A percentile compares a stretch with the other conserved stretches of the same genome.
Conservation (phyloP, 2,797 vertebrate genomes). For the Hippocampus kuda region DNA sequence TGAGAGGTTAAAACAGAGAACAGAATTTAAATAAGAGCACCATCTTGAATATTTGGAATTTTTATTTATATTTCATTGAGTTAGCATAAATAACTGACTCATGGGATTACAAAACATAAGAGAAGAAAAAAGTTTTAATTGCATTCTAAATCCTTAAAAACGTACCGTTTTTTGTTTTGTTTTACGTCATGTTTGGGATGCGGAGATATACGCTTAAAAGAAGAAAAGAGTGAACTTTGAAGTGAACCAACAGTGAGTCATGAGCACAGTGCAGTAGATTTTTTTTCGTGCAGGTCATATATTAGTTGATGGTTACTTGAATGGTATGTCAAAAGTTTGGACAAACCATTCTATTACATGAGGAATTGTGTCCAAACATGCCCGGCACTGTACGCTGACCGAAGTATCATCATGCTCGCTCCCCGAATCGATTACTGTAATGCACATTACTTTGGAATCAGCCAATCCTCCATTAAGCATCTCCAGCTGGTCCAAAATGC, state of each 20-base stretch:
- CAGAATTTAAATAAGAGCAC: slow-evolving; percentile 19
- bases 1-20: slow-evolving; percentile 52
- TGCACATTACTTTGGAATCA: too few species aligned
- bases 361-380: slow-evolving; percentile 5
- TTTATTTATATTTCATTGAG: neutral
- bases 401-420: neutral
- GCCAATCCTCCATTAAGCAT: too few species aligned
- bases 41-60: neutral
- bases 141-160: neutral
- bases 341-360: slow-evolving; percentile 31
- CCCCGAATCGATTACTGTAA: too few species aligned
- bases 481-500: too few species aligned
- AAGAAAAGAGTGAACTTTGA: neutral
- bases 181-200: neutral
- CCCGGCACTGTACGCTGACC: neutral
- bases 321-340: slow-evolving; percentile 9
- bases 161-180: too few species aligned
- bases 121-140: neutral
- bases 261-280: neutral
- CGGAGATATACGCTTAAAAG: slow-evolving; percentile 14
- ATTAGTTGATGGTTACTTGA: slow-evolving; percentile 34
- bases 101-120: neutral
- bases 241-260: slow-evolving; percentile 8
- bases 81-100: neutral
- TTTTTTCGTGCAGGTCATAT: slow-evolving; percentile 34